Base-by-base conservation (phyloP, 1,140 invertebrate species). In the Pseudomyrmex flavicornis region DNA sequence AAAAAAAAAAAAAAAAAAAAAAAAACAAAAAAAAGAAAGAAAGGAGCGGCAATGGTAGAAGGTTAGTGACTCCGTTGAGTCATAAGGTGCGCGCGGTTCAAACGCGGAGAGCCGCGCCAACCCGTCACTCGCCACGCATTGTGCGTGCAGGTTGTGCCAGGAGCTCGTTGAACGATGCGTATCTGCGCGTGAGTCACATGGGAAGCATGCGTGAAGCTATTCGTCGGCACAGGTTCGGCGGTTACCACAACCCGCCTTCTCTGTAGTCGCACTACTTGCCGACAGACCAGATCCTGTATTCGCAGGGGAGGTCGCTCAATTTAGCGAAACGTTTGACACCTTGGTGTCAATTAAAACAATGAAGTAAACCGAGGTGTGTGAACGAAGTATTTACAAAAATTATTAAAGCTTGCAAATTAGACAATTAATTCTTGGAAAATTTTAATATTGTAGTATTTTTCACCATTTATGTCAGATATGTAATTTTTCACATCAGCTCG, bases 41-140 rank as follows among this genome's bases (percentile, higher is more conserved):
- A 85, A 65, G 35, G 54, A 87, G 52, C 61, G 62, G 65, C 63
- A 54, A 22, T 58, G 79, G 35, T 7, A 35, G 65, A 89, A 90
- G 91, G 92, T 93, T 92, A 92, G 79, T 92, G 91, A 91, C 91
- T 91, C 87, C 79, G 89, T 89, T 91, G 92, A 93, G 90, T 93
- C 92, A 93, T 83, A 87, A 88, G 89, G 82, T 72, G 62, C 63
- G 73, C 61, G 50, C 46, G 56, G 83, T 73, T 89, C 82, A 90
- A 86, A 88, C 74, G 50, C 52, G 35, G 35, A 58, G 44, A 68
- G 20, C 85, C 70, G 70, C 73, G 61, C 82, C 72, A 72, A 69
- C 77, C 63, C 83, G 73, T 69, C 74, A 65, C 84, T 88, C 82
- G 84, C 77, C 87, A 91, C 85, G 90, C 90, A 90, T 88, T 83